Evolutionary conservation across 2,888 invertebrate species (phyloP).

Genomic region (Malacosoma neustria): DNA sequence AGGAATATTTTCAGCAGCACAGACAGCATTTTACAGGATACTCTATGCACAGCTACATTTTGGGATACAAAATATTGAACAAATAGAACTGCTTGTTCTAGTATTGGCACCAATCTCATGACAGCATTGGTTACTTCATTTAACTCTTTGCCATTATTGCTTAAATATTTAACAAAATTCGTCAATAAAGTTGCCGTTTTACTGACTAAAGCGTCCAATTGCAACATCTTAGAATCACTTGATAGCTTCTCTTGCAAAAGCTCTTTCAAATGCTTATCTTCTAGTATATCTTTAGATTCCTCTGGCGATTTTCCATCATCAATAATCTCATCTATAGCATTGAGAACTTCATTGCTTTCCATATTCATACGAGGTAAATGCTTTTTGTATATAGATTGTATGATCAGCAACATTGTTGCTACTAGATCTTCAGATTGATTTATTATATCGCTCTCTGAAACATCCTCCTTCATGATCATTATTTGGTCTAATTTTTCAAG

Average conservation of each 20-base stretch:
- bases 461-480: constrained; percentile 26
- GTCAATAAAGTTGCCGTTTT: constrained; percentile 51
- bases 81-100: constrained; percentile 84
- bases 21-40: constrained; percentile 88
- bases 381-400: constrained; percentile 56
- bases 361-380: constrained; percentile 37
- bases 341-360: constrained; percentile 39
- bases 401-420: constrained; percentile 42
- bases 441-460: constrained; percentile 21
- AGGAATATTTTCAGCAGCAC: constrained; percentile 89
- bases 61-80: constrained; percentile 87
- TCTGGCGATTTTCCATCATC: constrained; percentile 42
- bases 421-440: constrained; percentile 48
- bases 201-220: constrained; percentile 58
- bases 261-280: constrained; percentile 80
- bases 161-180: constrained; percentile 52
- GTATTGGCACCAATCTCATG: constrained; percentile 76
- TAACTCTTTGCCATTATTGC: constrained; percentile 24
- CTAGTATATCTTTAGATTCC: constrained; percentile 64
- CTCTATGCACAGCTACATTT: constrained; percentile 84
- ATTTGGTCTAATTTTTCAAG: constrained; percentile 28
- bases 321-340: constrained; percentile 50
- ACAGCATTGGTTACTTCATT: constrained; percentile 43
- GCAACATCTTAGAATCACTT: constrained; percentile 75
- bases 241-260: constrained; percentile 77